Base-by-base conservation (phyloP, 2,113 vertebrate species). In the Orycteropus afer region DNA sequence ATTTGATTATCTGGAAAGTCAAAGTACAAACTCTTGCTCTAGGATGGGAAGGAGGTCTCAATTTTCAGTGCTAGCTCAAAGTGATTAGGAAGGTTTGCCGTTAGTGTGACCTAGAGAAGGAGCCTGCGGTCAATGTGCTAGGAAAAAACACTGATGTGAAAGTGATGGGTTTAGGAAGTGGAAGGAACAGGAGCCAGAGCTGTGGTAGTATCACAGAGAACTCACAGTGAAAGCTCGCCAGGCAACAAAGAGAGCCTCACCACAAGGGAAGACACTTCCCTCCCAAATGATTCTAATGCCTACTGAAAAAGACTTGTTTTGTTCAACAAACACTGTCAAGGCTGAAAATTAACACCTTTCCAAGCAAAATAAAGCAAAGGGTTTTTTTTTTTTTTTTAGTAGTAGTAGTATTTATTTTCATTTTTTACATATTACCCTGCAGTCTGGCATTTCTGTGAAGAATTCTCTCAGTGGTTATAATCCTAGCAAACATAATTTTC, bases 121-220 rank as follows among this genome's bases (percentile, higher is more conserved):
- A 17, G 3, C 34, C 3, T 49, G 5, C 61, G n/a, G 40, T 45
- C 18, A 53, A 34, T 17, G 8, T 1, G 25, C 42, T 3, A 32
- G 53, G 53, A 34, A 45, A 4, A 83, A 25, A 55, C n/a, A 22
- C 11, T 15, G 23, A 49, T 7, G 32, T 34, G 22, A 25, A 40
- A 49, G 17, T 42, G 74, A 42, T 14, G 4, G 11, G 49, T 20
- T 69, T 47, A 51, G 65, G 55, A 76, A n/a, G 11, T 47, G 15
- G 32, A 1, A 29, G 73, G 53, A 12, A 10, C 25, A 0, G 1
- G 8, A 53, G 82, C 42, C 57, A 22, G 47, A 3, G 14, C 18
- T 0, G 2, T 0, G 0, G 27, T 45, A 55, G 11, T 22, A 0
- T 12, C 49, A 37, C 63, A 29, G 1, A 42, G 53, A 49, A 8